Conservation (phyloP, 2,888 invertebrate genomes). For the Mesorhabditis spiculigera region DNA sequence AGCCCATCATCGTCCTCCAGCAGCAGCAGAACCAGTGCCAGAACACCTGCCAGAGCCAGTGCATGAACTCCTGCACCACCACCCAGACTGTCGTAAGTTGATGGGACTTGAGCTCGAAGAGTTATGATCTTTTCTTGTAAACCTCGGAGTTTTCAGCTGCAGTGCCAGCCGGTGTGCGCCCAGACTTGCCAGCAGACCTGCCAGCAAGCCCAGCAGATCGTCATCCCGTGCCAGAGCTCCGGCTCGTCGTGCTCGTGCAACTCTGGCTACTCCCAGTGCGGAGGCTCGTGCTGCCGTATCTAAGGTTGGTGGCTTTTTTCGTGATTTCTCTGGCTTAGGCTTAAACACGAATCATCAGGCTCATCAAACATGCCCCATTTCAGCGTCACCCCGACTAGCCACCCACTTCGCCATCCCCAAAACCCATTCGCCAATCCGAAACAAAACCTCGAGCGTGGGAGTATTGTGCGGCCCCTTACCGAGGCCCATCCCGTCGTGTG, state of each 20-base stretch:
- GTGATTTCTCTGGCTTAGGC: no score
- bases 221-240: constrained; percentile 21
- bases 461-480: no score
- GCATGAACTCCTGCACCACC: constrained; percentile 38
- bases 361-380: no score
- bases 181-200: constrained; percentile 44
- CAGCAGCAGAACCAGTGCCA: constrained; percentile 30
- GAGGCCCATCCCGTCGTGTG: no score
- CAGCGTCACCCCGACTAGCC: no score
- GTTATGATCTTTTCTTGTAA: background rate
- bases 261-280: constrained; percentile 40
- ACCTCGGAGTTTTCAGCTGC: constrained; percentile 14
- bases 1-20: constrained; percentile 29
- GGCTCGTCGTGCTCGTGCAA: constrained; percentile 32
- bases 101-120: background rate
- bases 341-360: no score
- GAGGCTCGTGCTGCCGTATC: constrained; percentile 42
- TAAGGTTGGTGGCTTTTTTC: background rate
- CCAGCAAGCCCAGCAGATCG: constrained; percentile 39
- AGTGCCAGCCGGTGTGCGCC: constrained; percentile 39
- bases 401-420: no score
- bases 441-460: no score
- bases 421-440: no score
- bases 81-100: background rate
- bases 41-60: constrained; percentile 33